Percentiles rank a stretch among this genome's conserved stretches.
These are phyloP conservation scores for Bradypus variegatus DNA, from an alignment of 2,797 vertebrate species.

Conservation along the genomic window DNA sequence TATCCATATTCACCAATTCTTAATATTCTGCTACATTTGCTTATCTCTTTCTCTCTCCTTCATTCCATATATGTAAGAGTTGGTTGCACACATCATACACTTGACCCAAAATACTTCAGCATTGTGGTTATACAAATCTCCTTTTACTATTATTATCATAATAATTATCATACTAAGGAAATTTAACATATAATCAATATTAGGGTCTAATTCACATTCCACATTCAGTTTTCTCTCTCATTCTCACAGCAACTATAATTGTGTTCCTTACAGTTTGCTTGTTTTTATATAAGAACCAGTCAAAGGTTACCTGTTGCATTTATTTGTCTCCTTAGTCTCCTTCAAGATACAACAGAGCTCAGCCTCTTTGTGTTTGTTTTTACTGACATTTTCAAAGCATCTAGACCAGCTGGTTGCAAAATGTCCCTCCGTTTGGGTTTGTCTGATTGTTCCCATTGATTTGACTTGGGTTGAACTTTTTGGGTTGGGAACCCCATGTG, in stretches of 20 bases:
- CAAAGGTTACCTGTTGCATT: fast-evolving
- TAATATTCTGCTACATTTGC: fast-evolving
- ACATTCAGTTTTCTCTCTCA: neutral
- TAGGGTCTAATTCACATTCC: neutral
- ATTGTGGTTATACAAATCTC: fast-evolving
- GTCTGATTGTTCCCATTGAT: neutral
- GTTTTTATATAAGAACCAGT: neutral
- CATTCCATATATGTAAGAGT: neutral
- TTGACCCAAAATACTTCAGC: neutral
- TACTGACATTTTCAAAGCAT: neutral
- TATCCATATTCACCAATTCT: neutral
- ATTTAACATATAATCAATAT: neutral
- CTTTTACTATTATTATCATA: neutral
- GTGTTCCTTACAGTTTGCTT: fast-evolving
- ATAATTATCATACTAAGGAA: fast-evolving
- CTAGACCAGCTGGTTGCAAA: neutral
- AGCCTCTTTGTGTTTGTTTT: neutral
- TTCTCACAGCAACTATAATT: fast-evolving
- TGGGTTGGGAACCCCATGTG: neutral
- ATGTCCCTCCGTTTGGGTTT: neutral
- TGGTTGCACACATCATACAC: neutral
- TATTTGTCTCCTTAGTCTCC: too few relatives aligned
- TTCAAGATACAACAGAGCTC: fast-evolving
- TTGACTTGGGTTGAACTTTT: neutral
- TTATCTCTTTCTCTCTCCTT: neutral